Percentiles rank a stretch among this genome's conserved stretches.
Evolutionary conservation across 2,888 invertebrate genomes (phyloP).

Genomic region (Dynastes hyllus): DNA sequence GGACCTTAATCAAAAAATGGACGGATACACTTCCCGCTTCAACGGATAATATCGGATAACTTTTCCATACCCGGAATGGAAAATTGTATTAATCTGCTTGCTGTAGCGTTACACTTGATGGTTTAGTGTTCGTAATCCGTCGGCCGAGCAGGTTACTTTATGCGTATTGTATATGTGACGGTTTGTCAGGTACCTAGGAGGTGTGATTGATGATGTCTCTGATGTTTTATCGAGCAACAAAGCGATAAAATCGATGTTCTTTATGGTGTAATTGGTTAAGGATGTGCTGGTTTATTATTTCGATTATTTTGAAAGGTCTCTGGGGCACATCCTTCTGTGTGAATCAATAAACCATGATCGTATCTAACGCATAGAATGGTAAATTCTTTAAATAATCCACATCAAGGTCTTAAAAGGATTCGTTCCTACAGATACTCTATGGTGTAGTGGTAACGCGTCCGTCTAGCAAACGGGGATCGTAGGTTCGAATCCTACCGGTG

Average conservation of each 20-base stretch:
- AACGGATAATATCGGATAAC: not conserved
- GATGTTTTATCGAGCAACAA: not conserved
- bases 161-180: not conserved
- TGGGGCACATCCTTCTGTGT: too few species aligned
- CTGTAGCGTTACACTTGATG: not conserved
- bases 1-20: conserved; percentile 26
- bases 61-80: not conserved
- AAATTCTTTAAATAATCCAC: too few species aligned
- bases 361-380: too few species aligned
- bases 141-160: not conserved
- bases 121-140: not conserved
- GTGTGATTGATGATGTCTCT: conserved; percentile 6
- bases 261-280: not conserved
- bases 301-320: too few species aligned
- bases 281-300: too few species aligned
- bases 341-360: too few species aligned
- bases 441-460: too few species aligned
- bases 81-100: not conserved
- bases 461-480: too few species aligned
- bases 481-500: too few species aligned
- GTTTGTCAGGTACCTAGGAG: conserved; percentile 20
- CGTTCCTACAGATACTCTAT: too few species aligned
- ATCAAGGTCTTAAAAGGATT: too few species aligned
- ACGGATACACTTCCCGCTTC: not conserved
- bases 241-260: not conserved